Percentiles rank a stretch among this genome's conserved stretches.
Evolutionary conservation across 2,888 invertebrate genomes (phyloP).

Genomic region (Drosophila maculinotata): DNA sequence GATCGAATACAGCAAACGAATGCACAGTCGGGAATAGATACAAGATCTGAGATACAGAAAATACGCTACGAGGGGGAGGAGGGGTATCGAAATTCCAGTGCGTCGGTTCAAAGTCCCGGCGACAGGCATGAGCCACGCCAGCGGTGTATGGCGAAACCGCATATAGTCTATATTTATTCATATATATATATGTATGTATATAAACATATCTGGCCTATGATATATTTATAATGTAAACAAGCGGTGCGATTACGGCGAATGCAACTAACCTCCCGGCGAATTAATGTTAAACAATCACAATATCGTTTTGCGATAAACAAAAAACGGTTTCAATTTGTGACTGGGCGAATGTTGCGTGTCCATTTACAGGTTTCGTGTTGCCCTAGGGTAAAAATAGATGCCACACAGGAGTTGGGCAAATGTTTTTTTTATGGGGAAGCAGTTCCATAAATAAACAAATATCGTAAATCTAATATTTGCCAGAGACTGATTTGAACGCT

Average conservation of each 20-base stretch:
- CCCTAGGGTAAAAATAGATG: constrained; percentile 9
- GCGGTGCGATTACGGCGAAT: constrained; percentile 34
- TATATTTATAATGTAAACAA: constrained; percentile 69
- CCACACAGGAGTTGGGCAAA: not conserved
- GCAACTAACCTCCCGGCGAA: constrained; percentile 67
- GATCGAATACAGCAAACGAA: constrained; percentile 51
- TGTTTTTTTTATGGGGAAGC: not conserved
- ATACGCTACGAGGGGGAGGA: not conserved
- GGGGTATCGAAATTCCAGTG: constrained; percentile 42
- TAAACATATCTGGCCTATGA: constrained; percentile 42
- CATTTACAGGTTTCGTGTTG: constrained; percentile 24
- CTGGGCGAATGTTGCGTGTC: constrained; percentile 23
- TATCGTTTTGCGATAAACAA: constrained; percentile 56
- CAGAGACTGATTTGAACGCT: not conserved
- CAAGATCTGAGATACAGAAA: constrained; percentile 9
- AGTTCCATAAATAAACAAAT: constrained; percentile 21
- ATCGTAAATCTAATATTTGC: constrained; percentile 7
- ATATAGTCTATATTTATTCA: constrained; percentile 34
- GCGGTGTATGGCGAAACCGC: constrained; percentile 27
- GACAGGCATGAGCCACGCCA: constrained; percentile 3
- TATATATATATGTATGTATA: constrained; percentile 10
- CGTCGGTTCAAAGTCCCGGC: constrained; percentile 52
- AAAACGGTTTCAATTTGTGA: constrained; percentile 3
- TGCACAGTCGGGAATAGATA: constrained; percentile 43
- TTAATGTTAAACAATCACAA: constrained; percentile 34